Evolutionary conservation across 1,140 invertebrate genomes (phyloP).

Genomic region (Ceratitis capitata): DNA sequence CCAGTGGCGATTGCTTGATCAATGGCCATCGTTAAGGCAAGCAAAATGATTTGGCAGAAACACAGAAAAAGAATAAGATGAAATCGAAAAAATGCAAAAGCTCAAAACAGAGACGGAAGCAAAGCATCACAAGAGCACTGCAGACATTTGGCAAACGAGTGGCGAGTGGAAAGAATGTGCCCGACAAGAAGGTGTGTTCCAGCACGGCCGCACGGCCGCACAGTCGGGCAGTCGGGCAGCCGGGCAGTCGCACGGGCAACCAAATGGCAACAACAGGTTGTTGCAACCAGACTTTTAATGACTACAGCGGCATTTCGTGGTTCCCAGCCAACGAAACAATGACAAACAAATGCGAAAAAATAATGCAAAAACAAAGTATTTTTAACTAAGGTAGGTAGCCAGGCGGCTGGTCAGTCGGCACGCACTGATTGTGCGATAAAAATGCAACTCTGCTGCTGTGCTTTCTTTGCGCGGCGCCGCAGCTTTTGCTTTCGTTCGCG

Average conservation of each 20-base stretch:
- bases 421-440: slow-evolving; percentile 21
- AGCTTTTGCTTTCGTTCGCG: not conserved
- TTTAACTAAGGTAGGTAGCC: not conserved
- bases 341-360: not conserved
- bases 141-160: not conserved
- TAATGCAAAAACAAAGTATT: not conserved
- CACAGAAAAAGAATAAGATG: not conserved
- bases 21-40: slow-evolving; percentile 16
- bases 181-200: not conserved
- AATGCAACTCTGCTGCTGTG: not conserved
- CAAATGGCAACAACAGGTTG: not conserved
- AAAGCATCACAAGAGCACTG: not conserved
- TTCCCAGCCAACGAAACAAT: slow-evolving; percentile 2
- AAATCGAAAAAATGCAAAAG: not conserved
- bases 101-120: not conserved
- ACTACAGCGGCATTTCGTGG: not conserved
- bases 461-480: not conserved
- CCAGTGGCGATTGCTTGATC: slow-evolving; percentile 34
- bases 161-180: slow-evolving; percentile 12
- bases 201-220: no score
- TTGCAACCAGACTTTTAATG: not conserved
- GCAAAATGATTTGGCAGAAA: not conserved
- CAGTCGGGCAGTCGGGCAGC: not conserved
- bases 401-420: not conserved
- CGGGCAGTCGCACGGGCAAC: no score